Evolutionary conservation across 1,140 invertebrate species (phyloP).

Genomic region (Macrobrachium rosenbergii): DNA sequence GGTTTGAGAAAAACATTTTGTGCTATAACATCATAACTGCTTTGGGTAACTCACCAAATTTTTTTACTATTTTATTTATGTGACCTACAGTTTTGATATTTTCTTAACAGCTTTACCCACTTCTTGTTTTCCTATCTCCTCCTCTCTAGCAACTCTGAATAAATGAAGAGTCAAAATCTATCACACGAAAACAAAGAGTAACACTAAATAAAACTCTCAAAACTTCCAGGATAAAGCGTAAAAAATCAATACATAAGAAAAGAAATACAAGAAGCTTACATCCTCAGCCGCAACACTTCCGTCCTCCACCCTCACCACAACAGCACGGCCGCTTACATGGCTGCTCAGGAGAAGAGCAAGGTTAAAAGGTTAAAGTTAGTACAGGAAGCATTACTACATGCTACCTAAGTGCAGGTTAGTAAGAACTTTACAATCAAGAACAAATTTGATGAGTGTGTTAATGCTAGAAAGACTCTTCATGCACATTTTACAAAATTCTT

Average conservation of each 20-base stretch:
- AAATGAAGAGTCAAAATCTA: too few relatives aligned
- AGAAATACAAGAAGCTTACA: conserved; percentile 70
- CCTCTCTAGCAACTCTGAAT: too few relatives aligned
- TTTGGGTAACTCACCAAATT: too few relatives aligned
- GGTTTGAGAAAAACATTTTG: too few relatives aligned
- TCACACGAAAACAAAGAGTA: not conserved
- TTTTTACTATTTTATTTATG: too few relatives aligned
- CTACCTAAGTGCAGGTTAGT: conserved; percentile 11
- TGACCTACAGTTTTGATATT: too few relatives aligned
- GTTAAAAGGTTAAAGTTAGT: conserved; percentile 9
- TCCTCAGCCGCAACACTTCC: conserved; percentile 75
- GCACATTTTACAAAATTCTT: too few relatives aligned
- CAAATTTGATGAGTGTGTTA: too few relatives aligned
- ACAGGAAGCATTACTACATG: not conserved
- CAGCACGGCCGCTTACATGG: conserved; percentile 73
- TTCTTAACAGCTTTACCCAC: too few relatives aligned
- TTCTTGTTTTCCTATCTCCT: too few relatives aligned
- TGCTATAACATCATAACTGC: too few relatives aligned
- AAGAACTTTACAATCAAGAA: not conserved
- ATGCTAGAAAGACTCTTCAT: too few relatives aligned
- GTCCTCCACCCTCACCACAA: conserved; percentile 73
- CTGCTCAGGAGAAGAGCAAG: conserved; percentile 67
- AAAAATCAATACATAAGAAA: conserved; percentile 1
- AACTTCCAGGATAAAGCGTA: not conserved
- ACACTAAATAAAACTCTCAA: not conserved